Base-by-base conservation (phyloP, 2,888 invertebrate genomes). In the Lepidocyrtinus sp. region DNA sequence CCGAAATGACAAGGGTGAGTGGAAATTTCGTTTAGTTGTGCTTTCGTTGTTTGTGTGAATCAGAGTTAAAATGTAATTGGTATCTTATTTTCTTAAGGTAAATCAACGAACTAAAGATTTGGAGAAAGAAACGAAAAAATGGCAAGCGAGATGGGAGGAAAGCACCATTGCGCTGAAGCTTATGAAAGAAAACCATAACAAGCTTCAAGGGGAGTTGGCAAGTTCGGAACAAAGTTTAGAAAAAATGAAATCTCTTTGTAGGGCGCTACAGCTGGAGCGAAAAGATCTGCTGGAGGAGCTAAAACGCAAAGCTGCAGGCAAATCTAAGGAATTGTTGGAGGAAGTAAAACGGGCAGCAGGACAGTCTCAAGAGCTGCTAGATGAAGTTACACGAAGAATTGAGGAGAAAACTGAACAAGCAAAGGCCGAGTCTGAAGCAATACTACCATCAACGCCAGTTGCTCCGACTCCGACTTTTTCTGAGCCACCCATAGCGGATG, bases 91-190 rank as follows among this genome's bases (percentile, higher is more conserved):
- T 36, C 12, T 36, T 12, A 36, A 36, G 5, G 12, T 36, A 36
- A 36, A 36, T 7, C 70, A n/a, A 12, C 78, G 85, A 59, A 85
- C 86, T 1, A 86, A 85, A 70, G 85, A 86, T 5, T 63, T 87
- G 26, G 86, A 87, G 67, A 75, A 74, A 45, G 86, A 87, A 27
- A 85, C 85, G 1, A 5, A 79, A 0, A 84, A 82, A 73, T 87
- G 86, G 86, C 86, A 86, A 45, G 74, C 26, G 17, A 72, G 86
- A 26, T 87, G 86, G 86, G 86, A 87, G 61, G 85, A 87, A 71
- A 83, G 84, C 27, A 82, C 81, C 15, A 72, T 69, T 27, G 84
- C 85, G 19, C 63, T 86, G 3, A 46, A 59, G 26, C 25, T 75
- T 0, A 83, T 87, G 84, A 75, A 81, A 62, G 65, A 81, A 74